Conservation (phyloP, 2,797 vertebrate genomes). For the Sciaenops ocellatus region DNA sequence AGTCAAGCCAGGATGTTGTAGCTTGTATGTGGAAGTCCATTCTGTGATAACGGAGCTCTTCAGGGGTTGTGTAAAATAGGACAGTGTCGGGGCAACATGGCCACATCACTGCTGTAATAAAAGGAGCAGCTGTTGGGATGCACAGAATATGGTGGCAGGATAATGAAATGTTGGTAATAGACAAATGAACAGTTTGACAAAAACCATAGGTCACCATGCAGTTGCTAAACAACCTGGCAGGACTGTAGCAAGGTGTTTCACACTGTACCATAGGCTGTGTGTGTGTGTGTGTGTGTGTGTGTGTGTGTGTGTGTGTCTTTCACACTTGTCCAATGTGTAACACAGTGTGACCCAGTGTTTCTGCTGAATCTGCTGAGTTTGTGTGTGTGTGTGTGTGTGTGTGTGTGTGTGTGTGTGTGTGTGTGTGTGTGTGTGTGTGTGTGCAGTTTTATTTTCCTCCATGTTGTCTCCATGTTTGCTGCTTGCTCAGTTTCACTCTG, state of each 20-base stretch:
- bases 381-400: conserved; percentile 21
- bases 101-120: background rate
- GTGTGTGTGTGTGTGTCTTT: conserved; percentile 51
- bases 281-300: conserved; percentile 23
- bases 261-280: conserved; percentile 39
- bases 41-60: conserved; percentile 32
- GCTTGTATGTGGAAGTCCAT: conserved; percentile 8
- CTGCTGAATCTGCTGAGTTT: conserved; percentile 56
- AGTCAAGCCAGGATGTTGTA: conserved; percentile 13
- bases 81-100: conserved; percentile 2
- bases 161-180: background rate
- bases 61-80: conserved; percentile 12
- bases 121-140: conserved; percentile 3
- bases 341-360: conserved; percentile 53
- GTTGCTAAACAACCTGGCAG: conserved; percentile 48
- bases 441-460: conserved; percentile 1
- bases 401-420: background rate
- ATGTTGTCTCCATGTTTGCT: conserved; percentile 29
- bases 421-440: conserved; percentile 21
- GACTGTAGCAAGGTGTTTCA: conserved; percentile 58
- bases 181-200: conserved; percentile 14
- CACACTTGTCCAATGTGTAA: conserved; percentile 64
- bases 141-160: background rate
- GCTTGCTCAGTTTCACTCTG: conserved; percentile 6
- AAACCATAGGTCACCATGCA: conserved; percentile 13